phyloP scores from a whole-genome alignment of 2,888 invertebrate species.

The Pardosa pseudoannulata region DNA sequence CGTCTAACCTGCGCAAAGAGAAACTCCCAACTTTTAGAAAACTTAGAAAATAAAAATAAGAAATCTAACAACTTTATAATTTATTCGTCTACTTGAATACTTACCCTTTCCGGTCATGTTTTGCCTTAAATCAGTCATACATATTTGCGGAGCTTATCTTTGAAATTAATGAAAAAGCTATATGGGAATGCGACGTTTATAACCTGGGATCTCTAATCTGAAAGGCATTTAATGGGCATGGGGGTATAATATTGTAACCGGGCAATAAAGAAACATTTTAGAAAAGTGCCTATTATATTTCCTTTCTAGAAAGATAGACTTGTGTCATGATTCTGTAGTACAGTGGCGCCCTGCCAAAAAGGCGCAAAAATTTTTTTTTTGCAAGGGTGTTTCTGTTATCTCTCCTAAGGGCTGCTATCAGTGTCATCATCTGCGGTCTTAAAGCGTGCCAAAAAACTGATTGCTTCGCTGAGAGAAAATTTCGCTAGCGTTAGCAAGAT shows the following conservation, averaged over 20 bases:
- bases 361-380: background rate
- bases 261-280: slow-evolving; percentile 42
- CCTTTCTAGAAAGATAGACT: slow-evolving; percentile 48
- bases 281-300: slow-evolving; percentile 51
- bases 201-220: slow-evolving; percentile 51
- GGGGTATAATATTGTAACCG: slow-evolving; percentile 26
- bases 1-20: too few species aligned
- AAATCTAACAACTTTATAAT: too few species aligned
- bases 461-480: slow-evolving; percentile 56
- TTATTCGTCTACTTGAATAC: too few species aligned
- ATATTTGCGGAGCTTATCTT: too few species aligned
- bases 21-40: too few species aligned
- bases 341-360: slow-evolving; percentile 54
- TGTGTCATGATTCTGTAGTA: slow-evolving; percentile 31
- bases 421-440: slow-evolving; percentile 56
- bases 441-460: slow-evolving; percentile 68
- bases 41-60: too few species aligned
- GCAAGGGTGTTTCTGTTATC: slow-evolving; percentile 57
- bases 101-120: too few species aligned
- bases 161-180: background rate
- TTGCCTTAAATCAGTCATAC: too few species aligned
- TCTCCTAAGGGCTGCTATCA: slow-evolving; percentile 52
- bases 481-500: slow-evolving; percentile 56
- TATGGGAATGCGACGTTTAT: slow-evolving; percentile 22
- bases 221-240: slow-evolving; percentile 35